Base-by-base conservation (phyloP, 1,140 invertebrate species). In the Scaptomyza montana region DNA sequence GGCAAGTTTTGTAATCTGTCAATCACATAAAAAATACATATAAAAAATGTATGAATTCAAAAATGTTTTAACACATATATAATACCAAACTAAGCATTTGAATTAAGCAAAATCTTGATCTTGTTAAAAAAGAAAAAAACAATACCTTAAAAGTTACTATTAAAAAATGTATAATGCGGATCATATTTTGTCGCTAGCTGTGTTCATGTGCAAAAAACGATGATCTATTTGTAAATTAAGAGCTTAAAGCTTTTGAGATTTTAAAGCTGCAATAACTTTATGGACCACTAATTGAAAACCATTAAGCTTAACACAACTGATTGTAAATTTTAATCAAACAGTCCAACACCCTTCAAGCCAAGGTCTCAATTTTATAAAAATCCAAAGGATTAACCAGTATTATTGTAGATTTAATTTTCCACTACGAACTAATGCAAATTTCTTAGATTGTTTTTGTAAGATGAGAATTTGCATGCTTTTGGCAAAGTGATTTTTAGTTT, bases 301-400 rank as follows among this genome's bases (percentile, higher is more conserved):
- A 43, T 43, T 43, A 43, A 28, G 3, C 39, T 41, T n/a, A 4
- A 56, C 19, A 10, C 12, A 56, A 16, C 7, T 56, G 36, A 41
- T 56, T 56, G 36, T 36, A 56, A 56, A 5, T 55, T 55, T 13
- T 19, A 56, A 56, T 21, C 12, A 41, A 56, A 21, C 5, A 39
- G 5, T 43, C 13, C 13, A 19, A 33, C 19, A 7, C 39, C 12
- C 39, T 43, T n/a, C 5, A n/a, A 43, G 39, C 39, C 5, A 12
- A n/a, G 10, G 5, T 5, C n/a, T 41, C 12, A n/a, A n/a, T 41
- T 41, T 41, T 3, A 41, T 41, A 3, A 3, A 12, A 41, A 41
- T 5, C 33, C 8, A 43, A 43, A n/a, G 39, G 39, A 43, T n/a
- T 43, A 43, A 43, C 12, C 39, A 1, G n/a, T 5, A 3, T 43